phyloP scores from a whole-genome alignment of 2,113 vertebrate species.

The Ibidorhyncha struthersii region DNA sequence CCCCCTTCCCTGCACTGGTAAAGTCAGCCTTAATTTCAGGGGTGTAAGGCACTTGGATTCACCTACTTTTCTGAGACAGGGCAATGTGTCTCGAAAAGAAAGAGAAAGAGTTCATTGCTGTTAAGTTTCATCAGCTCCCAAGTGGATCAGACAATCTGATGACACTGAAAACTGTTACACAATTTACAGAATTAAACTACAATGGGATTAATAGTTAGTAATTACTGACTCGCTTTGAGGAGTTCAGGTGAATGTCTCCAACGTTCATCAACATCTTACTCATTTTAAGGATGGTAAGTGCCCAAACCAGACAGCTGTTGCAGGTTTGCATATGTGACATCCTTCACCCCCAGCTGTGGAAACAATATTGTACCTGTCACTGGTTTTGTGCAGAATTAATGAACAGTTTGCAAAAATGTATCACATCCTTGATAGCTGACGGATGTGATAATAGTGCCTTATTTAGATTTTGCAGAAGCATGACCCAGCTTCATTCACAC shows the following conservation, averaged over 20 bases:
- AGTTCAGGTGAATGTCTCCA: constrained; percentile 19
- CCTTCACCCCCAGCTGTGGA: not conserved
- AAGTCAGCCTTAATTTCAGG: not conserved
- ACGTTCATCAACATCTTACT: not conserved
- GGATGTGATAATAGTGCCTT: constrained; percentile 65
- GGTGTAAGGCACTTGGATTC: not conserved
- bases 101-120: not conserved
- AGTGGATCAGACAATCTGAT: not conserved
- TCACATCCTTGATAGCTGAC: constrained; percentile 54
- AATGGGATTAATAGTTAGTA: constrained; percentile 13
- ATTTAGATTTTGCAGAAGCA: constrained; percentile 53
- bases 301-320: not conserved
- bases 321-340: not conserved
- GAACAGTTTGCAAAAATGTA: constrained; percentile 68
- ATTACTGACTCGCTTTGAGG: constrained; percentile 27
- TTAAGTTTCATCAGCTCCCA: not conserved
- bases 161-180: constrained; percentile 6
- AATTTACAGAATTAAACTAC: constrained; percentile 33
- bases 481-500: constrained; percentile 64
- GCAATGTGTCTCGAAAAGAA: not conserved
- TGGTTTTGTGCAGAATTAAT: constrained; percentile 66
- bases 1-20: not conserved
- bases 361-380: constrained; percentile 21
- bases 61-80: not conserved
- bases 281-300: constrained; percentile 20